Evolutionary conservation across 2,888 invertebrate species (phyloP).

Genomic region (Synergus gifuensis): DNA sequence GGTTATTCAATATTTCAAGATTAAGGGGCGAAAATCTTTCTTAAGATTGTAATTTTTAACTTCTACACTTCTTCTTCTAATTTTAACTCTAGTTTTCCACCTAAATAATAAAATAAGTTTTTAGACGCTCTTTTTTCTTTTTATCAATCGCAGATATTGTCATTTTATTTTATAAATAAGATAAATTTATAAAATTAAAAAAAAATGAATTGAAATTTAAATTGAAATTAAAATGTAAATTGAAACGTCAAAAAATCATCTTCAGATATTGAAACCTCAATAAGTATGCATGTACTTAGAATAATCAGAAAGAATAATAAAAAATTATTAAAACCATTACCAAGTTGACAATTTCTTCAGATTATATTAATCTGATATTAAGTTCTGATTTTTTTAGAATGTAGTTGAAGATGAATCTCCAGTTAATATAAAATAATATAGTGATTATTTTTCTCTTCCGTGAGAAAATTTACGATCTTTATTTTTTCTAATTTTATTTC

Average conservation of each 20-base stretch:
- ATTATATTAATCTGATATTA: too few species aligned
- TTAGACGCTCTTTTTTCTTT: background rate
- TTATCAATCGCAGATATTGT: background rate
- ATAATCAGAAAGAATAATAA: background rate
- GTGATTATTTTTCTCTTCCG: slow-evolving; percentile 2
- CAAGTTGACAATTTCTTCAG: background rate
- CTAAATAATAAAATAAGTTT: background rate
- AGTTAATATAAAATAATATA: background rate
- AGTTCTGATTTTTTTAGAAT: background rate
- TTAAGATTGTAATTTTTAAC: background rate
- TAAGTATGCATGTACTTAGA: background rate
- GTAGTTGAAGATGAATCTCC: background rate
- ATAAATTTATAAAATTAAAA: background rate
- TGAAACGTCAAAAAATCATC: background rate
- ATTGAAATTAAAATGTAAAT: too few species aligned
- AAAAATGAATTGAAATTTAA: too few species aligned
- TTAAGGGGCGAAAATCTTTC: too few species aligned
- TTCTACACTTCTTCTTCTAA: background rate
- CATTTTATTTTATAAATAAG: background rate
- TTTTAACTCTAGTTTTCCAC: background rate
- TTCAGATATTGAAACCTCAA: background rate
- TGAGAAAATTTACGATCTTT: background rate
- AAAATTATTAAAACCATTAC: background rate
- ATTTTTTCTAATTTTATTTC: background rate
- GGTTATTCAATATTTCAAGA: background rate